Evolutionary conservation across 2,113 vertebrate species (phyloP).

Genomic region (Crotalus horridus): DNA sequence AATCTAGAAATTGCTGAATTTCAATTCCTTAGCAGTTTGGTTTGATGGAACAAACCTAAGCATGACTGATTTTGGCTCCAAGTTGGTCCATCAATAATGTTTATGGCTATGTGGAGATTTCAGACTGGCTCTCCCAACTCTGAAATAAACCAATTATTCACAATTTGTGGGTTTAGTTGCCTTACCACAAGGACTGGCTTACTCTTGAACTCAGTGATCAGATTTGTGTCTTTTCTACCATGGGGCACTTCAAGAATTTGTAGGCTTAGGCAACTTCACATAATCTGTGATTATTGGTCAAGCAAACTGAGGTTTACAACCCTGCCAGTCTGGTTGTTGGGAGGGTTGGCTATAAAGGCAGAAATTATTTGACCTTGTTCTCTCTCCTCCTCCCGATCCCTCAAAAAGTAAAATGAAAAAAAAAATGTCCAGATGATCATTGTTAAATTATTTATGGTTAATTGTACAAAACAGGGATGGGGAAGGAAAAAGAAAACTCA

Average conservation of each 20-base stretch:
- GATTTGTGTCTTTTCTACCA: background rate
- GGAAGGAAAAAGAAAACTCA: constrained; percentile 10
- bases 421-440: background rate
- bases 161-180: background rate
- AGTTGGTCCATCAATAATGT: background rate
- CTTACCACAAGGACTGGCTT: background rate
- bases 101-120: background rate
- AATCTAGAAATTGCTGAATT: background rate
- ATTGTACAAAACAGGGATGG: background rate
- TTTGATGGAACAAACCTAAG: background rate
- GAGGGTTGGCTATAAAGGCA: background rate
- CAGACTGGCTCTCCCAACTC: background rate
- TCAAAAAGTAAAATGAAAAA: background rate
- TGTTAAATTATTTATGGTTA: background rate
- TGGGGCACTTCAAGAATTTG: background rate
- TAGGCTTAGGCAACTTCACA: background rate
- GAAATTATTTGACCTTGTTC: background rate
- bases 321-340: background rate
- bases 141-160: background rate
- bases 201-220: background rate
- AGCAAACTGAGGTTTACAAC: background rate
- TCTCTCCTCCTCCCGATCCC: background rate
- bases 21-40: background rate
- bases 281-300: background rate
- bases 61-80: background rate